phyloP scores from a whole-genome alignment of 1,140 invertebrate species.

The Zophobas morio region DNA sequence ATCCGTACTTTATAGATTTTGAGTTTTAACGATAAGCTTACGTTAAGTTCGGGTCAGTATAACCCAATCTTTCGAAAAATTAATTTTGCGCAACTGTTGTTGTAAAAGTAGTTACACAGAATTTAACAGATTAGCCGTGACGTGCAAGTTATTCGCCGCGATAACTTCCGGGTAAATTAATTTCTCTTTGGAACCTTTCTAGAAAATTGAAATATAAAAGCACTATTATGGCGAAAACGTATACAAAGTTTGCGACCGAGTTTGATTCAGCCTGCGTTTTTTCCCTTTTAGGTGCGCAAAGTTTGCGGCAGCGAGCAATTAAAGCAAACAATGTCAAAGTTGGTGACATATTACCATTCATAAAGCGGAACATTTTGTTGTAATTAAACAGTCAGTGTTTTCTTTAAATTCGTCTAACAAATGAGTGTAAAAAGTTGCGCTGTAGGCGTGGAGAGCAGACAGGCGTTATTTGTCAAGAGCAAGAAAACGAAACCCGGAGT shows the following conservation, averaged over 20 bases:
- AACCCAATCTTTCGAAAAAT: not conserved
- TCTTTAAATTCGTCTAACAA: constrained; percentile 48
- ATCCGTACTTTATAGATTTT: constrained; percentile 4
- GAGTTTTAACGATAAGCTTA: not conserved
- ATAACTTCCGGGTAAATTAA: constrained; percentile 29
- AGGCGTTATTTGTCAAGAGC: constrained; percentile 45
- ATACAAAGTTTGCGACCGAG: constrained; percentile 13
- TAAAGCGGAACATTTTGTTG: constrained; percentile 41
- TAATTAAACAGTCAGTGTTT: constrained; percentile 49
- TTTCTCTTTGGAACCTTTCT: constrained; percentile 16
- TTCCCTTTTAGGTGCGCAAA: not conserved
- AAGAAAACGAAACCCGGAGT: constrained; percentile 47
- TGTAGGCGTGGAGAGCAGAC: constrained; percentile 42
- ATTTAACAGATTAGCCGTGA: constrained; percentile 1
- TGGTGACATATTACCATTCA: constrained; percentile 43
- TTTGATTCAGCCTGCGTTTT: constrained; percentile 8
- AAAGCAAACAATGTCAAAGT: constrained; percentile 40
- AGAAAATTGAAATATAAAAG: constrained; percentile 30
- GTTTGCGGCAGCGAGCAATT: constrained; percentile 8
- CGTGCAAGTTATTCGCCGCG: not conserved
- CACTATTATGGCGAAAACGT: constrained; percentile 3
- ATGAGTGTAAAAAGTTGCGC: constrained; percentile 41
- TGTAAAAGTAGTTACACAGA: not conserved
- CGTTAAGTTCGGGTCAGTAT: not conserved
- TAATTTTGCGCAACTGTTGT: not conserved